These are phyloP conservation scores for Patella caerulea DNA, from an alignment of 2,888 invertebrate genomes.

Conservation along the genomic window DNA sequence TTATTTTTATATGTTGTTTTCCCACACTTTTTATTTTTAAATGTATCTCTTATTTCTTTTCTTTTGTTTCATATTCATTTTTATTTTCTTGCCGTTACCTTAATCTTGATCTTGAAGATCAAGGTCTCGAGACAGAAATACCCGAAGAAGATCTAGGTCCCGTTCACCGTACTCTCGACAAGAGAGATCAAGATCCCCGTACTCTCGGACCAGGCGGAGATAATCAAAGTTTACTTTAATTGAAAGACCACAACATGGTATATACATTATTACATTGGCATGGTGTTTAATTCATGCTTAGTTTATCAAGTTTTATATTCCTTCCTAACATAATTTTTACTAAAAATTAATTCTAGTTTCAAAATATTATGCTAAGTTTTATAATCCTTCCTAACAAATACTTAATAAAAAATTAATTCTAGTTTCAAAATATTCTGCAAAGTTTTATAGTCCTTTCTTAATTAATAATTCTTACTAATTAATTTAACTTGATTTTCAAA, in stretches of 20 bases:
- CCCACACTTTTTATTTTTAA: conserved; percentile 12
- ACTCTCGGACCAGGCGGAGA: conserved; percentile 15
- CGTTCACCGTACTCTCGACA: conserved; percentile 12
- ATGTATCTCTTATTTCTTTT: conserved; percentile 3
- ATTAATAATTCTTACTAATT: too few relatives aligned
- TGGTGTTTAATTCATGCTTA: too few relatives aligned
- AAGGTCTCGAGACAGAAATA: conserved; percentile 17
- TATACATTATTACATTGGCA: neutral
- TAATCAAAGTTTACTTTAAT: neutral
- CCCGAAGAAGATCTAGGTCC: conserved; percentile 6
- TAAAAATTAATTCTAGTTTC: too few relatives aligned
- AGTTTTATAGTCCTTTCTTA: too few relatives aligned
- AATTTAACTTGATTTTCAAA: too few relatives aligned
- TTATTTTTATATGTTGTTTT: neutral
- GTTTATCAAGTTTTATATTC: too few relatives aligned
- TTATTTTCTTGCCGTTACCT: conserved; percentile 2
- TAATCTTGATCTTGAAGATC: conserved; percentile 14
- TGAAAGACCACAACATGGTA: conserved; percentile 23
- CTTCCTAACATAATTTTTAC: too few relatives aligned
- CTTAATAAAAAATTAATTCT: too few relatives aligned
- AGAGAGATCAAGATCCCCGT: conserved; percentile 17
- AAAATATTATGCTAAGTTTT: too few relatives aligned
- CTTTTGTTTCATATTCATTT: conserved; percentile 11
- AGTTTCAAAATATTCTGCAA: too few relatives aligned
- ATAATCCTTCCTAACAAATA: too few relatives aligned